A percentile compares a stretch with the other conserved stretches of the same genome.
phyloP scores from a whole-genome alignment of 2,888 invertebrate genomes.

The Hololepta plana region DNA sequence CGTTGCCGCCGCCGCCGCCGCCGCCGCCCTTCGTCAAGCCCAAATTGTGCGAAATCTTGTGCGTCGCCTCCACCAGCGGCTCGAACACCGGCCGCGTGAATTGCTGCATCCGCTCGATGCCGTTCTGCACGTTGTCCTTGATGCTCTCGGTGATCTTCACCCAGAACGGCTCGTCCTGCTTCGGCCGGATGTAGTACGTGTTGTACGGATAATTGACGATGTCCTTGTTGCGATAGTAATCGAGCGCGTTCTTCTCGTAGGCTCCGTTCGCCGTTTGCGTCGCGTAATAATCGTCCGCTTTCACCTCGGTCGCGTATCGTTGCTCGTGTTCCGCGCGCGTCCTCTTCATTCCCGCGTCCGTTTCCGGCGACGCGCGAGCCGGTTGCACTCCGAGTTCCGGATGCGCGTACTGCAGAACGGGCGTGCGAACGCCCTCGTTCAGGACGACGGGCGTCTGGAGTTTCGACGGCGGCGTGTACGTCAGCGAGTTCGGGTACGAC shows the following conservation, averaged over 20 bases:
- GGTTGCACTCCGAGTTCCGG: constrained; percentile 64
- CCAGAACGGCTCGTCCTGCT: constrained; percentile 51
- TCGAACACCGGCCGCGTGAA: constrained; percentile 49
- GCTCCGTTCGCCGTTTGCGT: constrained; percentile 13
- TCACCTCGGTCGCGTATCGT: constrained; percentile 7
- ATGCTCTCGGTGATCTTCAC: constrained; percentile 52
- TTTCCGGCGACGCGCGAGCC: constrained; percentile 37
- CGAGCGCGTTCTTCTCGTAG: constrained; percentile 24
- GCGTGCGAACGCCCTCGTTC: constrained; percentile 52
- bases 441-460: constrained; percentile 38
- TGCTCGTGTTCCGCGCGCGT: constrained; percentile 13
- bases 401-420: constrained; percentile 63
- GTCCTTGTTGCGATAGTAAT: constrained; percentile 36
- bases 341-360: constrained; percentile 15
- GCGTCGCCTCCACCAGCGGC: constrained; percentile 59
- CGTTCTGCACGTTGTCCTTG: constrained; percentile 51
- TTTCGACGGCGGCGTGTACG: constrained; percentile 43
- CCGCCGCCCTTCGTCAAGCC: constrained; percentile 33
- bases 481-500: constrained; percentile 43
- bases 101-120: constrained; percentile 50
- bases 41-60: constrained; percentile 60
- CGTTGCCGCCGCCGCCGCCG: constrained; percentile 4
- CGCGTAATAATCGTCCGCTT: constrained; percentile 15
- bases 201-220: constrained; percentile 36
- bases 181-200: constrained; percentile 38